These are phyloP conservation scores for Caretta caretta DNA, from an alignment of 2,113 vertebrate species.

Conservation along the genomic window DNA sequence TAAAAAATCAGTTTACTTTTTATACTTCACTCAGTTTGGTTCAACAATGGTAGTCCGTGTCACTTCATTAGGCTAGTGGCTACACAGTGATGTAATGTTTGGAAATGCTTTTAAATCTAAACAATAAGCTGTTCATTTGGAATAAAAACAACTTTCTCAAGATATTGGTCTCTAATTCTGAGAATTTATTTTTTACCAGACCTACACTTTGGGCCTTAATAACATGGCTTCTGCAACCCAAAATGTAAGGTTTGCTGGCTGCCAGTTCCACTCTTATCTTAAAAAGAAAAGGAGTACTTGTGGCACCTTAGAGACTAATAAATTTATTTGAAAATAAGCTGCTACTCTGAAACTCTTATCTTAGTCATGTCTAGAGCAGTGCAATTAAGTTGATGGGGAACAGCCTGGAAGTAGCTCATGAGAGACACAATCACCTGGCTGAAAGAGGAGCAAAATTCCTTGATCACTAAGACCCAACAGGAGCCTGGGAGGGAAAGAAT, in stretches of 20 bases:
- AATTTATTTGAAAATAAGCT: no score
- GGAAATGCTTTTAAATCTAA: background rate
- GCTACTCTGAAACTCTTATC: fast-evolving
- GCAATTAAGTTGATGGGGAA: fast-evolving
- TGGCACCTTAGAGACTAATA: no score
- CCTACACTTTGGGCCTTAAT: background rate
- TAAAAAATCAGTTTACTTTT: background rate
- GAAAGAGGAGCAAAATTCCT: background rate
- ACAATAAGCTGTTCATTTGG: background rate
- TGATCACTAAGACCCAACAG: background rate
- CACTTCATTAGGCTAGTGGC: background rate
- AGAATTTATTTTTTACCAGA: background rate
- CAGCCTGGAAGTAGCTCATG: fast-evolving
- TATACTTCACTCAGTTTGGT: background rate
- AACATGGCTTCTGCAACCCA: background rate
- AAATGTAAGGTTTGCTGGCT: fast-evolving
- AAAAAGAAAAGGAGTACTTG: background rate
- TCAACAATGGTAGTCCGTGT: background rate
- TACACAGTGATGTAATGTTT: background rate
- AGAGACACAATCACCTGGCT: background rate
- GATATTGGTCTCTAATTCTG: background rate
- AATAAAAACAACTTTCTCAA: background rate
- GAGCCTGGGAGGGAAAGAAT: background rate
- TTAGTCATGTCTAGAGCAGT: background rate
- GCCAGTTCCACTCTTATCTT: fast-evolving